Percentiles rank a stretch among this genome's conserved stretches.
Conservation (phyloP, 2,113 vertebrate genomes). For the Astur gentilis region DNA sequence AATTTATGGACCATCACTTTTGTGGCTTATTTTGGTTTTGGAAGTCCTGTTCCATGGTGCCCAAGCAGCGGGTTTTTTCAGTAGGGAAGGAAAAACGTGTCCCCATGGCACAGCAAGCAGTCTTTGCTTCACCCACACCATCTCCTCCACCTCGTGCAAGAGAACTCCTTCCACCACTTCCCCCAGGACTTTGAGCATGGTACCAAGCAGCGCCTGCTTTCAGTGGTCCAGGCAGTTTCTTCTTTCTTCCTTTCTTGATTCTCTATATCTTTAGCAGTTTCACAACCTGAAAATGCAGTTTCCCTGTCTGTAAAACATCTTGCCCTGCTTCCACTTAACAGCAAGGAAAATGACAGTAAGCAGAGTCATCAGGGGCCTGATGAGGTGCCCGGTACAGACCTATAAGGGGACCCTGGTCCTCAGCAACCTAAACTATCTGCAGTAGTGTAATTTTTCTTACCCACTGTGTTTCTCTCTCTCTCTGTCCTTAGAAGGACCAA, state of each 20-base stretch:
- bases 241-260: background rate
- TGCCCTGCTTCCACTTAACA: background rate
- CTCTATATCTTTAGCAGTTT: background rate
- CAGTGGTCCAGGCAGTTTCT: background rate
- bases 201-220: background rate
- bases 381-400: background rate
- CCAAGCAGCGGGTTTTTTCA: background rate
- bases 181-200: accelerated
- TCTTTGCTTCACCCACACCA: background rate
- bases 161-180: background rate
- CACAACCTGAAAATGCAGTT: background rate
- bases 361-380: background rate
- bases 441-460: background rate
- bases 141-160: background rate
- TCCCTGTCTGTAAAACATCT: background rate
- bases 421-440: background rate
- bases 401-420: background rate
- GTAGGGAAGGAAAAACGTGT: background rate
- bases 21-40: conserved; percentile 8
- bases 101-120: background rate
- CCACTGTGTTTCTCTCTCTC: background rate
- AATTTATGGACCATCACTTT: conserved; percentile 8
- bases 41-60: background rate
- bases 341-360: background rate
- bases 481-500: background rate